Percentiles rank a stretch among this genome's conserved stretches.
Evolutionary conservation across 2,113 vertebrate species (phyloP).

Genomic region (Bucco capensis): DNA sequence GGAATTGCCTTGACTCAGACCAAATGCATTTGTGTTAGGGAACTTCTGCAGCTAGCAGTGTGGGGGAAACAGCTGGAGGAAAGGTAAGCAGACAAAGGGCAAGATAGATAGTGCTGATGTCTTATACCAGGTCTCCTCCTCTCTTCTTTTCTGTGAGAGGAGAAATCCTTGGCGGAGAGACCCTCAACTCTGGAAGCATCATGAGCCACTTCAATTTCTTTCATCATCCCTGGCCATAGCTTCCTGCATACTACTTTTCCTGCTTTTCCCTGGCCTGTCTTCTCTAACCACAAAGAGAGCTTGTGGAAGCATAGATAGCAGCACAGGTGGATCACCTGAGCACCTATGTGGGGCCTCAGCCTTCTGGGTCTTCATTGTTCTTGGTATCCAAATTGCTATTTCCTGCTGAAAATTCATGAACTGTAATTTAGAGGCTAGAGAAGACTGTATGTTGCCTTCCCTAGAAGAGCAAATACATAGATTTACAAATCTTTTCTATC

Average conservation of each 20-base stretch:
- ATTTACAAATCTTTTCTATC: neutral
- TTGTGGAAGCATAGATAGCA: accelerated
- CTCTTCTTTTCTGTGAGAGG: neutral
- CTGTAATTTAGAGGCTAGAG: neutral
- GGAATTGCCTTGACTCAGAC: neutral
- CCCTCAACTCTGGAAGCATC: neutral
- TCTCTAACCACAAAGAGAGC: neutral
- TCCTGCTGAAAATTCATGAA: neutral
- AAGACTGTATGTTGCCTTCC: neutral
- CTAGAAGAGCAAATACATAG: neutral
- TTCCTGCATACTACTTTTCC: neutral
- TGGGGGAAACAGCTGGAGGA: neutral
- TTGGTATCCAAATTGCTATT: neutral
- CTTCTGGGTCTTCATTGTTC: neutral
- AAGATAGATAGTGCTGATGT: neutral
- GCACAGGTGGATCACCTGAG: accelerated
- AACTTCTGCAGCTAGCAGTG: neutral
- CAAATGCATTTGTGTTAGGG: neutral
- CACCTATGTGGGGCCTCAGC: neutral
- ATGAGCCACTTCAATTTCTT: neutral
- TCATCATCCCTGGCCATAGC: accelerated
- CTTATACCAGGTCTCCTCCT: neutral
- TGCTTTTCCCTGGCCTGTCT: neutral
- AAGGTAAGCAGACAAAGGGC: neutral
- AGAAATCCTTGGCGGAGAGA: neutral